Conservation (phyloP, 2,113 vertebrate genomes). For the Monarcha castaneiventris region DNA sequence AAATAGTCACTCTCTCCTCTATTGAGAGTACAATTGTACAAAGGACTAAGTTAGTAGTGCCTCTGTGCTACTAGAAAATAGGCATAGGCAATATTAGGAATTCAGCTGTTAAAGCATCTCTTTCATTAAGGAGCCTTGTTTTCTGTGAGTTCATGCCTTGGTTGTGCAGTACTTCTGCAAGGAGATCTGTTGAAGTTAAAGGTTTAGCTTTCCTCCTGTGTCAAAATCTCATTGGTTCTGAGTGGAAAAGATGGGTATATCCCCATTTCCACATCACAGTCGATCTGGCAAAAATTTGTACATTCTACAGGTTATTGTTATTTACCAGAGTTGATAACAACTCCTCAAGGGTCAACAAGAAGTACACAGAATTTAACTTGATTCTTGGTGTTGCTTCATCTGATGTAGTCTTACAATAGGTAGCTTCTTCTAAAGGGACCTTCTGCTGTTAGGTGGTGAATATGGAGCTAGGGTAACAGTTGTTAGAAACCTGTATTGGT, state of each 20-base stretch:
- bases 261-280: not conserved
- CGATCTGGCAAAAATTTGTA: not conserved
- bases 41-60: not conserved
- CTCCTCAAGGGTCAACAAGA: not conserved
- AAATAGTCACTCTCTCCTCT: not conserved
- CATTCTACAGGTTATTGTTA: not conserved
- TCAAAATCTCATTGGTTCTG: not conserved
- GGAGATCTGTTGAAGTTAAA: not conserved
- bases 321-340: not conserved
- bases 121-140: not conserved
- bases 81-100: not conserved
- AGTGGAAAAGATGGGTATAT: not conserved
- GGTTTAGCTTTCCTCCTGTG: not conserved
- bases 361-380: not conserved
- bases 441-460: not conserved
- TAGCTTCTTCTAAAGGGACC: not conserved
- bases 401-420: not conserved
- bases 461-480: not conserved
- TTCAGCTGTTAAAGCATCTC: not conserved
- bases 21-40: not conserved
- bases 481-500: not conserved
- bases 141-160: not conserved
- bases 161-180: not conserved
- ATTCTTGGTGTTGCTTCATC: not conserved
- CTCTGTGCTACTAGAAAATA: not conserved